Percentiles rank a stretch among this genome's conserved stretches.
phyloP scores from a whole-genome alignment of 2,888 invertebrate genomes.

The Drosophila limbata region DNA sequence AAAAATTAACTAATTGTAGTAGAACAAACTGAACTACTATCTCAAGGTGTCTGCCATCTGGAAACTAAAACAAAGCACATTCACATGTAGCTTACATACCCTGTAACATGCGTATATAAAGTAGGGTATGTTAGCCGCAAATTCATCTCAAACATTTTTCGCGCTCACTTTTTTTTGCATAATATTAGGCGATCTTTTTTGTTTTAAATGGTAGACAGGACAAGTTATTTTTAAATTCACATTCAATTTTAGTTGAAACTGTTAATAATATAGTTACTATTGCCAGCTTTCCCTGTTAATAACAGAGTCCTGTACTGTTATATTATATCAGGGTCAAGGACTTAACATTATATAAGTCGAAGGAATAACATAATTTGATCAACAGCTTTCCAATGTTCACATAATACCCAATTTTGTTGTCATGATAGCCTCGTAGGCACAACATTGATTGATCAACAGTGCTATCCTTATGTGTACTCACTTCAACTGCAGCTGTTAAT shows the following conservation, averaged over 20 bases:
- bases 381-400: neutral
- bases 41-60: conserved; percentile 35
- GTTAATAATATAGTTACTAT: too few species aligned
- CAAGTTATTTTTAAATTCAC: too few species aligned
- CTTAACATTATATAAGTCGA: too few species aligned
- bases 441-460: neutral
- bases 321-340: too few species aligned
- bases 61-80: conserved; percentile 14
- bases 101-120: neutral
- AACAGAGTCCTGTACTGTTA: too few species aligned
- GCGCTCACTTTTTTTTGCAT: too few species aligned
- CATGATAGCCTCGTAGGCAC: neutral
- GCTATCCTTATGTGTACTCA: neutral
- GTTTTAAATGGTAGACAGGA: too few species aligned
- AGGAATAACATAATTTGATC: neutral
- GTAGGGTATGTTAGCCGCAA: neutral
- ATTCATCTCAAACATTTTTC: neutral
- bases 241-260: too few species aligned
- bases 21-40: conserved; percentile 29
- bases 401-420: neutral
- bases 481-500: neutral
- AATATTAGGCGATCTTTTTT: too few species aligned
- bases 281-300: too few species aligned
- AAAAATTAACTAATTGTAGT: conserved; percentile 52
- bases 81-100: conserved; percentile 21